Evolutionary conservation across 2,888 invertebrate genomes (phyloP), one percentile per base, ranked within the genome.

Genomic region (Noctua comes): DNA sequence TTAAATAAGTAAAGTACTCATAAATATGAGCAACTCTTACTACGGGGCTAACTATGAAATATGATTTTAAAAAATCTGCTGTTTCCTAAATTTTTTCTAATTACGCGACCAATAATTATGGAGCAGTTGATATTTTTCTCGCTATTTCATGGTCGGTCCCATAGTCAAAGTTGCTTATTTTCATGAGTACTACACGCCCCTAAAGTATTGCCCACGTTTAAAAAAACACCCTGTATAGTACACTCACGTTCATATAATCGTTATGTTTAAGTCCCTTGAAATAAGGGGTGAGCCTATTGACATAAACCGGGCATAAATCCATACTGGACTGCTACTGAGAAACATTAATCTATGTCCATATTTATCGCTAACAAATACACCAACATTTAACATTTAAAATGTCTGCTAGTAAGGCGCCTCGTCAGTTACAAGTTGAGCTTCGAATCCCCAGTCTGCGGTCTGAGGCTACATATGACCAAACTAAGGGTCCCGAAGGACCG

Each of bases 381-480:
- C 16, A 64, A 70, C 31, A 84, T 78, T 71, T 40, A 10, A 62
- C 65, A 68, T 71, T 43, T 85, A 43, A 80, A 70, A 76, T 65
- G 31, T 73, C 27, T 16, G 18, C n/a, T 21, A 48, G 24, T 80
- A 74, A 85, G 73, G 68, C 68, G 27, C 64, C 46, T 78, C 43
- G 73, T 88, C 70, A 85, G 77, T 70, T 43, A 77, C 79, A 70
- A 81, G 69, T 88, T 83, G 64, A 89, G 78, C 68, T 64, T 73
- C 48, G 48, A 80, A 77, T 87, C 68, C 83, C 89, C 71, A 51
- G 86, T 72, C 73, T 88, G 82, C 51, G 86, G 83, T 77, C 69
- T 76, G 36, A 36, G 75, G 70, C 54, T 73, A 73, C 77, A 73
- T 89, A 89, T 89, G 89, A 77, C 78, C 77, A 78, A 89, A 79